phyloP scores from a whole-genome alignment of 2,888 invertebrate species.

The Brachycybe producta region DNA sequence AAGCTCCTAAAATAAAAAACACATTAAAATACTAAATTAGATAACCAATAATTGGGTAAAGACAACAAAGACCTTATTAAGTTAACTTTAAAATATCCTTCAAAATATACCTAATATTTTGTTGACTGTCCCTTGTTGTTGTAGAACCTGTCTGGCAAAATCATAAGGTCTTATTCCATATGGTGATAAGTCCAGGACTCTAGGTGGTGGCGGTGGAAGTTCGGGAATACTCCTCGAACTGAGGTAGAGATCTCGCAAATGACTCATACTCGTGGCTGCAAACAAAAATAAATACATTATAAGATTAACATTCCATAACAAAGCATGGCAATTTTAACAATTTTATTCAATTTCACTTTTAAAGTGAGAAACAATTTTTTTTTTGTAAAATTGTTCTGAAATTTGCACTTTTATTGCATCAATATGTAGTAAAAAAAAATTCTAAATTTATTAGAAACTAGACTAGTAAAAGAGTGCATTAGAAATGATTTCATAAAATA shows the following conservation, averaged over 20 bases:
- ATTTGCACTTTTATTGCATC: too few species aligned
- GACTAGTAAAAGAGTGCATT: too few species aligned
- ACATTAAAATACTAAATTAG: constrained; percentile 6
- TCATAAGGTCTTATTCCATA: constrained; percentile 73
- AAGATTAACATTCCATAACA: neutral
- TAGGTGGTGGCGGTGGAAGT: constrained; percentile 49
- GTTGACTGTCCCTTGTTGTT: constrained; percentile 32
- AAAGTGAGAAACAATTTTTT: too few species aligned
- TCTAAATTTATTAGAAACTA: too few species aligned
- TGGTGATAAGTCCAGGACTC: constrained; percentile 60
- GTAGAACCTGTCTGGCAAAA: constrained; percentile 73
- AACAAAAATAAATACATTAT: constrained; percentile 5
- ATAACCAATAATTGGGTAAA: neutral
- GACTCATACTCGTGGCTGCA: constrained; percentile 14
- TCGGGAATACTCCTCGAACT: constrained; percentile 30
- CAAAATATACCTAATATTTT: constrained; percentile 22
- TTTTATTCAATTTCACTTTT: too few species aligned
- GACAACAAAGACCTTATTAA: constrained; percentile 13
- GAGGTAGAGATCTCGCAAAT: constrained; percentile 21
- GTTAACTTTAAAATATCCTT: constrained; percentile 3
- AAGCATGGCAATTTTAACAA: neutral
- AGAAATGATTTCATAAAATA: too few species aligned
- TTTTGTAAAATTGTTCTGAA: too few species aligned
- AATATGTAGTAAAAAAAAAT: too few species aligned
- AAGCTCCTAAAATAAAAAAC: constrained; percentile 52